Percentiles rank a stretch among this genome's conserved stretches.
Conservation (phyloP, 2,113 vertebrate genomes). For the Dipodomys stephensi region DNA sequence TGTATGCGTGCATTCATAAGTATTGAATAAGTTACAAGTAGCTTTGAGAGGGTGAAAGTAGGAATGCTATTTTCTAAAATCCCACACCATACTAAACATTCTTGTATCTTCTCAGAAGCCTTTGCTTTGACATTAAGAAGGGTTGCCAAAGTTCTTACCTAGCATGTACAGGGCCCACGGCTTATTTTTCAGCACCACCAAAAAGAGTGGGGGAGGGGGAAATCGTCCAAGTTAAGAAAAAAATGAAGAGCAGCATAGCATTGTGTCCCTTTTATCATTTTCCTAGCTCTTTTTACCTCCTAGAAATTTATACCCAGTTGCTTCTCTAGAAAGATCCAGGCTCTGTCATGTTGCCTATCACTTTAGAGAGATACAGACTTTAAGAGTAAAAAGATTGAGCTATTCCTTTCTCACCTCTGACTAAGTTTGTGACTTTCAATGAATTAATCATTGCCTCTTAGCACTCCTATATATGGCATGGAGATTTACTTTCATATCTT, state of each 20-base stretch:
- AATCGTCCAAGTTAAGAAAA: background rate
- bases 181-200: too few species aligned
- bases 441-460: background rate
- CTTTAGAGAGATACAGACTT: slow-evolving; percentile 34
- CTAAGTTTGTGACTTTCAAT: background rate
- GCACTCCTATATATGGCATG: background rate
- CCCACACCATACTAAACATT: background rate
- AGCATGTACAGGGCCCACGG: too few species aligned
- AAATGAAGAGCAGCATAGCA: background rate
- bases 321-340: background rate
- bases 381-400: background rate
- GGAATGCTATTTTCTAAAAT: background rate
- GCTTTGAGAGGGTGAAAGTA: background rate
- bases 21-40: background rate
- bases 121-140: slow-evolving; percentile 33
- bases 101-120: background rate
- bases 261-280: background rate
- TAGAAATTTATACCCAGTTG: background rate
- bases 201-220: too few species aligned
- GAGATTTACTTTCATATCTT: background rate
- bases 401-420: background rate
- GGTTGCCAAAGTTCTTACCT: background rate
- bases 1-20: too few species aligned
- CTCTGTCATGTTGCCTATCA: background rate
- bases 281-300: background rate